Conservation (phyloP, 2,113 vertebrate species). For the Condylura cristata region DNA sequence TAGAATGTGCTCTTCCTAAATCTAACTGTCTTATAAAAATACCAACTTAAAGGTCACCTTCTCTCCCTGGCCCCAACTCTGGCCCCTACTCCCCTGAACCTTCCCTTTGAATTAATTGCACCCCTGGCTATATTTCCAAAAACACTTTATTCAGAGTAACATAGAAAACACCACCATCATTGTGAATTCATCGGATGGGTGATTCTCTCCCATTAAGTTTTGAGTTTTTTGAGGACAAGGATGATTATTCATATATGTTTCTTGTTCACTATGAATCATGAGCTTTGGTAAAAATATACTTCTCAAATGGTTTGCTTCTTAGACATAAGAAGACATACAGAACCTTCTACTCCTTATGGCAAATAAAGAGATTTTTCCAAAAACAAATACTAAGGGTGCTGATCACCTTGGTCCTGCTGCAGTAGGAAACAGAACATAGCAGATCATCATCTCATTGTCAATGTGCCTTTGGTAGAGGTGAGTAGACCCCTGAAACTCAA, state of each 20-base stretch:
- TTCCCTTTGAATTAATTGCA: neutral
- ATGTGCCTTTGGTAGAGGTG: neutral
- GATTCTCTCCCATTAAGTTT: neutral
- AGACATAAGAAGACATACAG: neutral
- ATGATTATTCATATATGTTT: neutral
- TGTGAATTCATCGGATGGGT: neutral
- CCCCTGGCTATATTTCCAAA: neutral
- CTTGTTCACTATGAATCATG: neutral
- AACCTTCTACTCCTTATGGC: neutral
- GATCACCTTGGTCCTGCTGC: neutral
- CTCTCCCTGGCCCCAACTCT: neutral
- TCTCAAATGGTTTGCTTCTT: neutral
- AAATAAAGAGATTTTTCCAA: neutral
- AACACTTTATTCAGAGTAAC: neutral
- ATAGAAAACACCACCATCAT: neutral
- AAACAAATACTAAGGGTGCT: neutral
- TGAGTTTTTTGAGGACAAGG: neutral
- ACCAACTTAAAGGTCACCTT: neutral
- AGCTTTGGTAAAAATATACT: neutral
- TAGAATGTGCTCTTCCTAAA: neutral
- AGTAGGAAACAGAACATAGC: neutral
- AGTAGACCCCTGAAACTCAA: neutral
- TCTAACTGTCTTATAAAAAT: neutral
- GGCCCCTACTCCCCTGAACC: fast-evolving
- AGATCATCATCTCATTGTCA: neutral